These are phyloP conservation scores for Coregonus suidteri DNA, from an alignment of 2,797 vertebrate species.

Conservation along the genomic window DNA sequence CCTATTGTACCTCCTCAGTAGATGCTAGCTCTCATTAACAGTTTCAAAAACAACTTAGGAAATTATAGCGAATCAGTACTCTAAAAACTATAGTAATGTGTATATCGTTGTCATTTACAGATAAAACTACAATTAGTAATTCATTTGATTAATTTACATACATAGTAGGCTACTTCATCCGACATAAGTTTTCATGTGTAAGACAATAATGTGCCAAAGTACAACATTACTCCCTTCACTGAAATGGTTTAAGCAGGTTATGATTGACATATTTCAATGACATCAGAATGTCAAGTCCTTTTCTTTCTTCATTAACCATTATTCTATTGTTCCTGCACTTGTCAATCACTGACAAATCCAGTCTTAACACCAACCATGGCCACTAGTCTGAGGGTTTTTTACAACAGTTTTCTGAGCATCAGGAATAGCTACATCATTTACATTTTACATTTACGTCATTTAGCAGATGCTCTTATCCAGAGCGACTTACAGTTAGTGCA, in stretches of 20 bases:
- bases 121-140: background rate
- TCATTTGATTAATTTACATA: background rate
- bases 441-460: too few relatives aligned
- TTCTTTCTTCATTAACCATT: background rate
- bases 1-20: background rate
- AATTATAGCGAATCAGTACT: background rate
- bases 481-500: too few relatives aligned
- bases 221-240: background rate
- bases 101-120: background rate
- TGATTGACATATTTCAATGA: background rate
- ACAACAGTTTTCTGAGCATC: background rate
- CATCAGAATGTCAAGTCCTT: too few relatives aligned
- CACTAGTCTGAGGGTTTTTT: background rate
- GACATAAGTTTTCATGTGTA: background rate
- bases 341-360: background rate
- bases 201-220: background rate
- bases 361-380: background rate
- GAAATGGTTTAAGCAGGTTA: background rate
- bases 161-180: background rate
- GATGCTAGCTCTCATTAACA: background rate
- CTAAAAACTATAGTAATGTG: background rate
- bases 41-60: background rate
- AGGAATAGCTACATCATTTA: background rate
- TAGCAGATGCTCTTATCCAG: too few relatives aligned
- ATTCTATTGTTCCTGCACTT: background rate